These are phyloP conservation scores for Decapterus maruadsi DNA, from an alignment of 2,797 vertebrate genomes.

Conservation along the genomic window DNA sequence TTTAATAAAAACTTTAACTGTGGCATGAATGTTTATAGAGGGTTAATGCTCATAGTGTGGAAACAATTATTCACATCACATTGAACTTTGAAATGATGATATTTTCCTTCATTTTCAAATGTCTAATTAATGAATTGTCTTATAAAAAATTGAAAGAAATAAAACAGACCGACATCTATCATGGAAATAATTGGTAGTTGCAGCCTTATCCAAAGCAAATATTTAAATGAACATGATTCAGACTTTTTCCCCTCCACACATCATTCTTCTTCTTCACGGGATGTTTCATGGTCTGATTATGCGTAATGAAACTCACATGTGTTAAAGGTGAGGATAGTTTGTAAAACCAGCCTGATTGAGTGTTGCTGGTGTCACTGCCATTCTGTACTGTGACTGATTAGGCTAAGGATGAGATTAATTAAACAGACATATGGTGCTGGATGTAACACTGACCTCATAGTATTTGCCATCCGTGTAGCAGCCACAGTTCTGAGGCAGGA, in stretches of 20 bases:
- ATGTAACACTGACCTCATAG: conserved; percentile 89
- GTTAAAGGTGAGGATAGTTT: no score
- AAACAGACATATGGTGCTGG: neutral
- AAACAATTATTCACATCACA: neutral
- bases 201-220: neutral
- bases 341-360: no score
- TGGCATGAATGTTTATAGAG: no score
- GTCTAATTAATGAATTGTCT: neutral
- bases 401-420: neutral
- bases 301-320: no score
- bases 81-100: neutral
- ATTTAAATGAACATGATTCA: neutral
- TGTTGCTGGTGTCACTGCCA: no score
- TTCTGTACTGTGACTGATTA: neutral
- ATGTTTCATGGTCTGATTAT: no score
- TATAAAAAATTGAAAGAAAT: neutral
- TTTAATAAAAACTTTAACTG: no score
- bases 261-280: no score
- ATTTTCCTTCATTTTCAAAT: neutral
- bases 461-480: conserved; percentile 97
- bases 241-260: no score
- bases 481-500: conserved; percentile 95
- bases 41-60: no score
- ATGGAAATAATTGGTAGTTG: neutral
- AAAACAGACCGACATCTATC: neutral